Evolutionary conservation across 2,888 invertebrate genomes (phyloP), one percentile per base, ranked within the genome.

Genomic region (Lasioglossum pauxillum): DNA sequence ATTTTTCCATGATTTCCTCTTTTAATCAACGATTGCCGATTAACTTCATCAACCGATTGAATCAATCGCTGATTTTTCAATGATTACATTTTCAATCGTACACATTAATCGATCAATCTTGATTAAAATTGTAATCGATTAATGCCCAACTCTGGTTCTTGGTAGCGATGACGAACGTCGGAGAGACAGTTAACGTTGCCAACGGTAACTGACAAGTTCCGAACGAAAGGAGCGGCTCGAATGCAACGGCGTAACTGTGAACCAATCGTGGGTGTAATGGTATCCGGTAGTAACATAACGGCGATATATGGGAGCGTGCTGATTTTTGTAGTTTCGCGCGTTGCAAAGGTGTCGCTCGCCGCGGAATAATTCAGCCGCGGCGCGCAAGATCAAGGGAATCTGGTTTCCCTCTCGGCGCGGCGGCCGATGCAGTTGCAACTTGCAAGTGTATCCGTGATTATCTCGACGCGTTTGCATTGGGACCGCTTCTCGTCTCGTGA

Each of bases 331-430:
- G 64, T 84, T 82, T 83, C 64, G 41, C 83, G 64, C 44, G 57
- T 57, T 57, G 38, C 81, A 46, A 71, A 69, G 82, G 80, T 72
- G 75, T 72, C 77, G 73, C 73, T 57, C 35, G 19, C 31, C 67
- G 64, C 67, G 85, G 82, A 75, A 83, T 81, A 84, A 87, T 87
- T 86, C 82, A 84, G 74, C 76, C 81, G 64, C 31, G 80, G 71
- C 85, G 87, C 92, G 91, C 93, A 93, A 93, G 93, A 93, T 93
- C 93, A 93, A 93, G 93, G 93, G 93, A 91, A 93, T 92, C 93
- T 92, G 89, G 92, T 93, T 93, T 90, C 69, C 64, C 64, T 64
- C 85, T 31, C 53, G 53, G 44, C 41, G n/a, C 53, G 44, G 44
- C n/a, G n/a, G 35, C 64, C 53, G 76, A 78, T 44, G 83, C 79